Evolutionary conservation across 2,888 invertebrate genomes (phyloP), one percentile per base, ranked within the genome.

Genomic region (Priapulus caudatus): DNA sequence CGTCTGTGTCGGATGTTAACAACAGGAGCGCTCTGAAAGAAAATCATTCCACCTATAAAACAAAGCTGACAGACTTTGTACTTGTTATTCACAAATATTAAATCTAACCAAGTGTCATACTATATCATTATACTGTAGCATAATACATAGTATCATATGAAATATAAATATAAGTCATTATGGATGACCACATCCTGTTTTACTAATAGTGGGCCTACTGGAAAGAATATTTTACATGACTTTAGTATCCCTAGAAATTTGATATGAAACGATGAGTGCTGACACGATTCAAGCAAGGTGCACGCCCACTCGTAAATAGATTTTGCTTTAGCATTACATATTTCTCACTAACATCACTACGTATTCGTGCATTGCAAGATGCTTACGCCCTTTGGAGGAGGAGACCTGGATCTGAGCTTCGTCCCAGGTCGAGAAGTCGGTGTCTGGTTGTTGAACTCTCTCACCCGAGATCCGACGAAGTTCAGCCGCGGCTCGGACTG

Each of bases 1-100:
- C 91, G 76, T 16, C 87, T 76, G 65, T 86, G 82, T 1, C 85
- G 77, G 1, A 79, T 78, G 66, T 85, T 85, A 0, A 81, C 77
- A 1, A 83, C 78, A 0, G 83, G 80, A 22, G 80, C 70, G 1
- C 83, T 83, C 73, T 83, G 60, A 20, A 64, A 53, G 19, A 49
- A 60, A 43, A 16, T 48, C 10, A 33, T 10, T n/a, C 33, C n/a
- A 33, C 10, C n/a, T 10, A 33, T 33, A 47, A 45, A 18, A 45
- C 5, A 5, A n/a, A 45, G 18, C 45, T 45, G 5, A 45, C 18
- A 15, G 18, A n/a, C 15, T n/a, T 45, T 16, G 5, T 15, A 45
- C 5, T n/a, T n/a, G 5, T 45, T 45, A 16, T 45, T 33, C n/a
- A 10, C n/a, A 10, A 33, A 33, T 10, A 33, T 33, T 33, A 33